These are phyloP conservation scores for Lucilia sericata DNA, from an alignment of 1,140 invertebrate genomes.

Conservation along the genomic window DNA sequence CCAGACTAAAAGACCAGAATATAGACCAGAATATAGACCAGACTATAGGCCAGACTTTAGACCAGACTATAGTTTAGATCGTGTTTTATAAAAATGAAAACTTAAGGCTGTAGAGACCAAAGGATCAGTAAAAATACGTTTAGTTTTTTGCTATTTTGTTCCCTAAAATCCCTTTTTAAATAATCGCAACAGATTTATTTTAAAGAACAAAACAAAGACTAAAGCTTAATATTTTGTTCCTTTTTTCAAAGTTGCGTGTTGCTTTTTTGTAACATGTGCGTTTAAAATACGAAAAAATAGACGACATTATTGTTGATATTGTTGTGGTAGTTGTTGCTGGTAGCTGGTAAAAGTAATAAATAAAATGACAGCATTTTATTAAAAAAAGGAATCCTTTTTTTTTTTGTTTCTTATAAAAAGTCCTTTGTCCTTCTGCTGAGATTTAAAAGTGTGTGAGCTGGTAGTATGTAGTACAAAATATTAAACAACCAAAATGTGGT, in stretches of 20 bases:
- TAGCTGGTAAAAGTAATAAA: background rate
- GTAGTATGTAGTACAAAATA: background rate
- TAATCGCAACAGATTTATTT: background rate
- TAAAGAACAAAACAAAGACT: background rate
- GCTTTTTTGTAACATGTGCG: background rate
- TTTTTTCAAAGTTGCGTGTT: background rate
- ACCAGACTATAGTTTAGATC: no score
- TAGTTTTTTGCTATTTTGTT: no score
- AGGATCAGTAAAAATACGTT: no score
- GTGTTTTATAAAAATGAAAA: no score
- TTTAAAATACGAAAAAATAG: background rate
- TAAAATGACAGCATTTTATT: slow-evolving; percentile 17
- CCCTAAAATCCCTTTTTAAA: no score
- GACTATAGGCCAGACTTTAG: no score
- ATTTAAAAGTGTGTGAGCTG: no score
- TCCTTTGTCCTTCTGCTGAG: background rate
- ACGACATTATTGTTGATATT: no score
- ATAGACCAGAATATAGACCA: no score
- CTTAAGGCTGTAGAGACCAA: no score
- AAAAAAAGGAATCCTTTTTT: slow-evolving; percentile 7
- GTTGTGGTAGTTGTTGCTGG: no score
- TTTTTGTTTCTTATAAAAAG: background rate
- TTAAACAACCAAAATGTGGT: background rate
- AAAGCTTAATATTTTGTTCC: background rate
- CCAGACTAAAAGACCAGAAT: no score